Evolutionary conservation across 2,113 vertebrate genomes (phyloP), one percentile per base, ranked within the genome.

Genomic region (Aptenodytes forsteri): DNA sequence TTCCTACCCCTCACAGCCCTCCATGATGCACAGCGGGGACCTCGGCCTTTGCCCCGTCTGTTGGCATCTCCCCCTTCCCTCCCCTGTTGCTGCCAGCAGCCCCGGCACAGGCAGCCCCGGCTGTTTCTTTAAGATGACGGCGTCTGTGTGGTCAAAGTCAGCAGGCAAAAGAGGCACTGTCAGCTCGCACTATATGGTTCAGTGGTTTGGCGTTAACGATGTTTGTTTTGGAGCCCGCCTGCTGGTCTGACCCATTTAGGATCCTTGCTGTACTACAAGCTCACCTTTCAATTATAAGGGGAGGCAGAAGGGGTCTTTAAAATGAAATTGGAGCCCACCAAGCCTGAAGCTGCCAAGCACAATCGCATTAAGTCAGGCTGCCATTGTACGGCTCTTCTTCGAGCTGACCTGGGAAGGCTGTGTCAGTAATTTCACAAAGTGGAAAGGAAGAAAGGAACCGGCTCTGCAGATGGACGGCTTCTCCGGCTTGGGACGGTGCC

Each of bases 181-280:
- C 97, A 97, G 97, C 94, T 96, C 36, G 3, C 62, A 5, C 86
- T 97, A 2, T 61, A 66, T 92, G 96, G 96, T 94, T 97, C 97
- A 97, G 95, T 80, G 97, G 95, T 62, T 97, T 97, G 97, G 95
- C 89, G 10, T 67, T 94, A 89, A 91, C 21, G 55, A 90, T 42
- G 44, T 95, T 97, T 97, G 90, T 92, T 97, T 97, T 97, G 97
- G 96, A 98, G 96, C 83, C 89, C 56, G n/a, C 50, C 27, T 32
- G 91, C 91, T 77, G 56, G 23, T 42, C 96, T 98, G 97, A 95
- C 97, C 97, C 97, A 95, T 95, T 97, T 97, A 71, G 93, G 96
- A 89, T 94, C 93, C 95, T 93, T 26, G 46, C 61, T 86, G 88
- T 55, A 67, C 83, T 66, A 84, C 67, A 34, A 55, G 65, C 79